Conservation (phyloP, 2,113 vertebrate species). For the Furnarius figulus region DNA sequence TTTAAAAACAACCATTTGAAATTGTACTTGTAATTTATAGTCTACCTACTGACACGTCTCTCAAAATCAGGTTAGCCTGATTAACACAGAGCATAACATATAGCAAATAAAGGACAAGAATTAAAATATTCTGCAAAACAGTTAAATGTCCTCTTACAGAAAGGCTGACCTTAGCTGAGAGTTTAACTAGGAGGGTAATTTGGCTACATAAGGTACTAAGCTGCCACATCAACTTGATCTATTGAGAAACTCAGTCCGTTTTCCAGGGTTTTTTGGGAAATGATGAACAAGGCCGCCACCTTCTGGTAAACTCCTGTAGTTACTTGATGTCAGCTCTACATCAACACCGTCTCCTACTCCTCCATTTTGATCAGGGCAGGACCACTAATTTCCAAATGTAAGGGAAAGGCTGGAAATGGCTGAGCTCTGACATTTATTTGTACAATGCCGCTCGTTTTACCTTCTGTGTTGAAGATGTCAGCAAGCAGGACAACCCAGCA, state of each 20-base stretch:
- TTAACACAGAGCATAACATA: not conserved
- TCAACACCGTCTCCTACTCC: not conserved
- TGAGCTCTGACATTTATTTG: not conserved
- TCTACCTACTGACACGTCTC: not conserved
- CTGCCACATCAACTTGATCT: not conserved
- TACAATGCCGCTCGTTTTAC: not conserved
- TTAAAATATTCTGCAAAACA: not conserved
- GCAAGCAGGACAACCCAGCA: not conserved
- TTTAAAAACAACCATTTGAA: not conserved
- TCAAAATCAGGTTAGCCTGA: not conserved
- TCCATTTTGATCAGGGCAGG: not conserved
- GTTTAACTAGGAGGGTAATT: not conserved
- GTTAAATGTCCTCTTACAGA: not conserved
- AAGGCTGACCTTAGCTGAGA: not conserved
- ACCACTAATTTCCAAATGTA: not conserved
- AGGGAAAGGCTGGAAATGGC: not conserved
- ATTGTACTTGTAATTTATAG: not conserved
- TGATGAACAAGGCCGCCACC: slow-evolving; percentile 56
- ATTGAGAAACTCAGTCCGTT: accelerated
- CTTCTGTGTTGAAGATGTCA: not conserved
- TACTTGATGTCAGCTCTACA: not conserved
- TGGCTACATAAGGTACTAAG: not conserved
- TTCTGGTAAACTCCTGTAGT: not conserved
- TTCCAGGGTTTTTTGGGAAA: not conserved
- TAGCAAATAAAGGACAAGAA: not conserved